These are phyloP conservation scores for Lophius piscatorius DNA, from an alignment of 2,113 vertebrate genomes.

Conservation along the genomic window DNA sequence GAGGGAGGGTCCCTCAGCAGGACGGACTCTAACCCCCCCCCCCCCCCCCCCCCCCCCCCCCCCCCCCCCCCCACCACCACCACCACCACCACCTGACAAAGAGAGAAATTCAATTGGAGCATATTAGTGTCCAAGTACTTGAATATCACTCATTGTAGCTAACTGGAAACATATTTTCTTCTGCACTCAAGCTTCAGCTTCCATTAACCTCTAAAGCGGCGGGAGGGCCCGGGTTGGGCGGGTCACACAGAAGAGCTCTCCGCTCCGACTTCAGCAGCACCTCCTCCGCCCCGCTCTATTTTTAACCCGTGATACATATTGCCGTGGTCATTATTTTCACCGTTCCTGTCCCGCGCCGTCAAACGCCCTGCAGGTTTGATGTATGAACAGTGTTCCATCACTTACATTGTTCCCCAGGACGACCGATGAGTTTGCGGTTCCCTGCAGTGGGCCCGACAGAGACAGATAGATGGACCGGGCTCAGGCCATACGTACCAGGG, in stretches of 20 bases:
- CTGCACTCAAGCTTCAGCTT: conserved; percentile 65
- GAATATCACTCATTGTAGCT: conserved; percentile 74
- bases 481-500: conserved; percentile 75
- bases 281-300: conserved; percentile 69
- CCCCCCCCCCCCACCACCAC: too few relatives aligned
- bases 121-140: conserved; percentile 75
- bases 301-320: conserved; percentile 80
- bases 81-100: conserved; percentile 70
- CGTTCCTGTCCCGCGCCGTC: conserved; percentile 77
- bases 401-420: conserved; percentile 77
- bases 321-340: conserved; percentile 81
- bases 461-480: conserved; percentile 77
- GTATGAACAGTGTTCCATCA: conserved; percentile 81
- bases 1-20: conserved; percentile 67
- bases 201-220: conserved; percentile 73
- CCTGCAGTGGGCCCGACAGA: conserved; percentile 77
- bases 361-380: conserved; percentile 78
- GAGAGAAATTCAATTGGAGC: conserved; percentile 76
- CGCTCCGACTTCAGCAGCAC: conserved; percentile 61
- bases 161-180: conserved; percentile 76
- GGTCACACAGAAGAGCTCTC: conserved; percentile 54
- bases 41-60: too few relatives aligned
- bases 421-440: conserved; percentile 75
- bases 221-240: conserved; percentile 48
- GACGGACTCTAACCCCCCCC: too few relatives aligned